Conservation (phyloP, 1,140 invertebrate species). For the Mizuhopecten yessoensis region DNA sequence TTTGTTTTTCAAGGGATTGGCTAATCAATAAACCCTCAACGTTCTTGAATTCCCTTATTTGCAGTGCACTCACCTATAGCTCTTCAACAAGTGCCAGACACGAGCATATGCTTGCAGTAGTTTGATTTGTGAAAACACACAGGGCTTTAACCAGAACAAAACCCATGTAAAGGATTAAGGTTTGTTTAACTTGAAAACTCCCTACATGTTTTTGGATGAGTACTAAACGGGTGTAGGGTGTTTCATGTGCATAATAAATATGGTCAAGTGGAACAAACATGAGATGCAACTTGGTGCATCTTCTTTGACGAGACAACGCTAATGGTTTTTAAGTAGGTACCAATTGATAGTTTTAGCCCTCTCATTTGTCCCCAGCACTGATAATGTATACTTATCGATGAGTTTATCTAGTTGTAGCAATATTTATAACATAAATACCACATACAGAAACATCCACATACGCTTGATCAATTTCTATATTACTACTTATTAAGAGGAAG, state of each 20-base stretch:
- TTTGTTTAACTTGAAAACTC: background rate
- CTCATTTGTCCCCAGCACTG: too few species aligned
- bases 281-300: too few species aligned
- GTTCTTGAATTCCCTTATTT: background rate
- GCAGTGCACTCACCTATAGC: background rate
- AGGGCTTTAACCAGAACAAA: background rate
- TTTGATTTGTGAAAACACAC: background rate
- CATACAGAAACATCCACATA: too few species aligned
- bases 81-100: background rate
- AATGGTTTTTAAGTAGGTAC: too few species aligned
- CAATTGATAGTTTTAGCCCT: too few species aligned
- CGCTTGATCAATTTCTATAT: too few species aligned
- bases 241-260: background rate
- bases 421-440: too few species aligned
- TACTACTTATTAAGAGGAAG: too few species aligned
- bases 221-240: background rate
- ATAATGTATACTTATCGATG: too few species aligned
- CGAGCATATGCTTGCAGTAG: background rate
- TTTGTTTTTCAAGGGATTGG: background rate
- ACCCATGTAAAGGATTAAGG: background rate
- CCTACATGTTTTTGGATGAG: background rate
- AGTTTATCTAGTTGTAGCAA: too few species aligned
- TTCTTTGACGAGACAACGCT: too few species aligned
- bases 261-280: background rate
- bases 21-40: background rate